phyloP scores from a whole-genome alignment of 2,113 vertebrate species.

The Engystomops pustulosus region DNA sequence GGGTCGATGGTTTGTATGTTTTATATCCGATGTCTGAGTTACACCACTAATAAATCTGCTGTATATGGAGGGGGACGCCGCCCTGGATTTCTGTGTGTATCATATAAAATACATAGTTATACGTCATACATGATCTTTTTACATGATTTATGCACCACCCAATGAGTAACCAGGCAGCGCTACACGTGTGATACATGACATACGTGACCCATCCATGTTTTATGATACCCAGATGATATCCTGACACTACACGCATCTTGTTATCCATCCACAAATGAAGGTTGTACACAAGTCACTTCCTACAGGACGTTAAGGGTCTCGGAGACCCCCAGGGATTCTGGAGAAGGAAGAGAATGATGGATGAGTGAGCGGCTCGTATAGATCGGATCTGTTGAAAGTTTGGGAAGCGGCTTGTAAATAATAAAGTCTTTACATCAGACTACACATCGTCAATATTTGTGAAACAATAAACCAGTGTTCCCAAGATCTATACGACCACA shows the following conservation, averaged over 20 bases:
- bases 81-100: too few relatives aligned
- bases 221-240: background rate
- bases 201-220: background rate
- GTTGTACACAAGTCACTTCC: background rate
- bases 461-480: slow-evolving; percentile 33
- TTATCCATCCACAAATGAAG: background rate
- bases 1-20: too few relatives aligned
- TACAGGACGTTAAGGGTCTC: background rate
- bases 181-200: background rate
- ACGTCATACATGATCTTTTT: too few relatives aligned
- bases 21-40: too few relatives aligned
- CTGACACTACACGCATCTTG: background rate
- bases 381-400: background rate
- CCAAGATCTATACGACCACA: slow-evolving; percentile 20
- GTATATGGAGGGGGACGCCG: too few relatives aligned
- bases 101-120: too few relatives aligned
- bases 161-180: background rate
- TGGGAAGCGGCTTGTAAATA: slow-evolving; percentile 24
- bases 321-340: slow-evolving; percentile 6
- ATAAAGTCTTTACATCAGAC: slow-evolving; percentile 3
- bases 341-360: background rate
- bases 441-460: background rate
- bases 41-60: too few relatives aligned
- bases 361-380: background rate
- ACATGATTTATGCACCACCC: background rate